Base-by-base conservation (phyloP, 2,797 vertebrate genomes). In the Alauda arvensis region DNA sequence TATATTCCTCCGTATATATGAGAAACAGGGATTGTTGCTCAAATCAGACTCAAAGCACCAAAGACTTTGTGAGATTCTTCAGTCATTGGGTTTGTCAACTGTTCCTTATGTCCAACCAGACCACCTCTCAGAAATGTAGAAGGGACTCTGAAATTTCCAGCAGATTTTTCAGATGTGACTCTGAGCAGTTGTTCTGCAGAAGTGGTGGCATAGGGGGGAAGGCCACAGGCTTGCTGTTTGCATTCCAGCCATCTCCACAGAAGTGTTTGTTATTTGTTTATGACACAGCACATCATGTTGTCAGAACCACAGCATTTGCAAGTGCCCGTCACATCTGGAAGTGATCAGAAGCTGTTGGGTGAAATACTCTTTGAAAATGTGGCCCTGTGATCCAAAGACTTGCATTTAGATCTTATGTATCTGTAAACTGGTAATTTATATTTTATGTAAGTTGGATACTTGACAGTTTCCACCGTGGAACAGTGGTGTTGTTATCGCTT, bases 221-320 rank as follows among this genome's bases (percentile, higher is more conserved):
- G 43, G 63, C 66, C 51, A 33, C 29, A 76, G 49, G 7, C 56
- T 81, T 49, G 7, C 49, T 81, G 33, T 74, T 87, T 72, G 61
- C 18, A 0, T 93, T 83, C 46, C 85, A 86, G 33, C 61, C 46
- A 39, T 85, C 68, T 76, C 83, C 75, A 49, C 89, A 83, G 69
- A 94, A 89, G 88, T 88, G 83, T 79, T 92, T 92, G 80, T 74
- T 92, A 74, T 71, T 94, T 94, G 81, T 92, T 94, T 88, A 57
- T 93, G 85, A 62, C 83, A 67, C 77, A 83, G 74, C 46, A 89
- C 77, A 89, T 93, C 76, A 56, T 80, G 66, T 88, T 91, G 68
- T 80, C 88, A 86, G 87, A 89, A 80, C 69, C 69, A 69, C 72
- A 80, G 84, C 42, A 55, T 88, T 11, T 46, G 21, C 63, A 81